Conservation (phyloP, 2,797 vertebrate genomes). For the Sebastes alutus region DNA sequence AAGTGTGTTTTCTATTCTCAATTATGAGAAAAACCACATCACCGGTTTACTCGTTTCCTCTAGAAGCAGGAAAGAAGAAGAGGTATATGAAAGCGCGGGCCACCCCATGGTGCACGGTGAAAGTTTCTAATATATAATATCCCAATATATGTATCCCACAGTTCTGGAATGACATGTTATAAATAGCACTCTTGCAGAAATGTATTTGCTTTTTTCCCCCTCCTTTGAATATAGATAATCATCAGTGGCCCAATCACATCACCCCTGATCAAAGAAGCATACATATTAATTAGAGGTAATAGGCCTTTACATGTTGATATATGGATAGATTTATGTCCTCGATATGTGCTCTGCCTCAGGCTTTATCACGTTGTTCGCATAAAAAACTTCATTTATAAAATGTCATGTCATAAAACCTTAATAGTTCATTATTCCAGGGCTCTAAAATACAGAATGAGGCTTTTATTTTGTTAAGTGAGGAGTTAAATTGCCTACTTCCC, state of each 20-base stretch:
- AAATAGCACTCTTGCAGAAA: slow-evolving; percentile 45
- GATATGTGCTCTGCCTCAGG: background rate
- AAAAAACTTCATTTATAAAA: slow-evolving; percentile 29
- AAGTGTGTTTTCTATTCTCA: background rate
- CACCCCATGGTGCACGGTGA: slow-evolving; percentile 23
- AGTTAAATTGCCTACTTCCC: background rate
- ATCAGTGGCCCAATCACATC: background rate
- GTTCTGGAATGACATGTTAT: slow-evolving; percentile 43
- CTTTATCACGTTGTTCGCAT: slow-evolving; percentile 10
- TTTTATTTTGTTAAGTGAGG: slow-evolving; percentile 27
- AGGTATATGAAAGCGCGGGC: background rate
- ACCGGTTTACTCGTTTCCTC: slow-evolving; percentile 19
- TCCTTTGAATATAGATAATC: slow-evolving; percentile 17
- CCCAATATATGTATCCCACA: background rate
- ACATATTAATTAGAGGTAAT: slow-evolving; percentile 50
- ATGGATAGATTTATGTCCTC: slow-evolving; percentile 24
- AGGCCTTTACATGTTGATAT: slow-evolving; percentile 18
- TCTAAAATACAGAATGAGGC: background rate
- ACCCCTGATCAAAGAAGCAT: slow-evolving; percentile 25
- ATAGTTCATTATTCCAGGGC: background rate
- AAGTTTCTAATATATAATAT: slow-evolving; percentile 44
- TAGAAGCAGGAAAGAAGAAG: background rate
- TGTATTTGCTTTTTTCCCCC: background rate
- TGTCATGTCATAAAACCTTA: background rate
- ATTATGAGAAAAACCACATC: slow-evolving; percentile 14